Evolutionary conservation across 2,113 vertebrate genomes (phyloP).

Genomic region (Hymenochirus boettgeri): DNA sequence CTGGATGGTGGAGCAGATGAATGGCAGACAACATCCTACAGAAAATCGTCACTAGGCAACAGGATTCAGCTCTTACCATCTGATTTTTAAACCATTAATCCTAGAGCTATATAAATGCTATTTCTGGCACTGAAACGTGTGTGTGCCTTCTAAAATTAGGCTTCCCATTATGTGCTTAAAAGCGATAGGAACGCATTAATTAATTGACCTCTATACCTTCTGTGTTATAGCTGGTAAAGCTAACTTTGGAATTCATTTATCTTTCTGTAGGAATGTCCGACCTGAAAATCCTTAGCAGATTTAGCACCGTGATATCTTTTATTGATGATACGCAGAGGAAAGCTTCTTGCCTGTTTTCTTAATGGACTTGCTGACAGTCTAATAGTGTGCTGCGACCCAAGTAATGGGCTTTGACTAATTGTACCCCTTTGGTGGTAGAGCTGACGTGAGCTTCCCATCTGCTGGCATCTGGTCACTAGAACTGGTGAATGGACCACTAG

Average conservation of each 20-base stretch:
- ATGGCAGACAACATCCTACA: conserved; percentile 60
- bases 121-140: conserved; percentile 16
- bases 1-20: conserved; percentile 55
- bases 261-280: background rate
- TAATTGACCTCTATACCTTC: background rate
- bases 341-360: too few relatives aligned
- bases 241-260: background rate
- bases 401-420: too few relatives aligned
- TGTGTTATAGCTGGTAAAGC: background rate
- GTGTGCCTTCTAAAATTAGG: conserved; percentile 22
- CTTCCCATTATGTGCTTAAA: background rate
- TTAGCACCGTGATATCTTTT: too few relatives aligned
- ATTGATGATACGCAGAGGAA: too few relatives aligned
- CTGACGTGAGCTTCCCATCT: too few relatives aligned
- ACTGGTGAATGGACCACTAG: too few relatives aligned
- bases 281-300: too few relatives aligned
- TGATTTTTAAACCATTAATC: conserved; percentile 67
- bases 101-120: conserved; percentile 46
- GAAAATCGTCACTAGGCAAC: conserved; percentile 65
- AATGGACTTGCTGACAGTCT: too few relatives aligned
- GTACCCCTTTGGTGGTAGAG: too few relatives aligned
- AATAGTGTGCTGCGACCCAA: too few relatives aligned
- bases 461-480: too few relatives aligned
- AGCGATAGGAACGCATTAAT: background rate
- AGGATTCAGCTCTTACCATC: conserved; percentile 53